phyloP scores from a whole-genome alignment of 92 coral and sea anemone species.

The Parazoanthus atlanticus region DNA sequence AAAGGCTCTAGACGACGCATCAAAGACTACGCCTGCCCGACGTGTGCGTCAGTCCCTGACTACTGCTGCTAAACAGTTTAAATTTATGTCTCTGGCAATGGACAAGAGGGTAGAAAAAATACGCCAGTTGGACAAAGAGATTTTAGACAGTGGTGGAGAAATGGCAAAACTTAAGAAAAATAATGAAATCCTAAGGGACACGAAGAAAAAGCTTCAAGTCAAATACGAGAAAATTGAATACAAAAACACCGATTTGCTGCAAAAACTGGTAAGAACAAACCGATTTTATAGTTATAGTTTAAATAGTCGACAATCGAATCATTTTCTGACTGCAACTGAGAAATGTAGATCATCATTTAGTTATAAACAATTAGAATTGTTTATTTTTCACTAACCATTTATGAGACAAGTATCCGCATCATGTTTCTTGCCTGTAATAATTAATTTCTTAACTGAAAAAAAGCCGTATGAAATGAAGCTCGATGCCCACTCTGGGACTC shows the following conservation, averaged over 20 bases:
- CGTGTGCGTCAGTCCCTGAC: conserved; percentile 62
- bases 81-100: conserved; percentile 56
- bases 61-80: conserved; percentile 71
- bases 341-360: no score
- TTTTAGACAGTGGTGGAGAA: conserved; percentile 62
- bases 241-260: conserved; percentile 71
- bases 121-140: conserved; percentile 59
- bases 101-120: conserved; percentile 42
- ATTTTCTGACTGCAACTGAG: no score
- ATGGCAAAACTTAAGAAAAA: conserved; percentile 69
- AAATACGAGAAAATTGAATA: conserved; percentile 75
- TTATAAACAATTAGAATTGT: no score
- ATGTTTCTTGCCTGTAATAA: no score
- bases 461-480: no score
- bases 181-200: conserved; percentile 75
- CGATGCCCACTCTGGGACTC: no score
- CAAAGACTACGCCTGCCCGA: conserved; percentile 67
- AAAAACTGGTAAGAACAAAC: conserved; percentile 64
- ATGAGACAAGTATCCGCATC: no score
- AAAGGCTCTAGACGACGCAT: conserved; percentile 68
- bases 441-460: no score
- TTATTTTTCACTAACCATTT: no score
- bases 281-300: background rate
- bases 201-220: conserved; percentile 73
- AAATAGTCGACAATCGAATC: no score